These are phyloP conservation scores for Labeo catla DNA, from an alignment of 2,113 vertebrate species.

Conservation along the genomic window DNA sequence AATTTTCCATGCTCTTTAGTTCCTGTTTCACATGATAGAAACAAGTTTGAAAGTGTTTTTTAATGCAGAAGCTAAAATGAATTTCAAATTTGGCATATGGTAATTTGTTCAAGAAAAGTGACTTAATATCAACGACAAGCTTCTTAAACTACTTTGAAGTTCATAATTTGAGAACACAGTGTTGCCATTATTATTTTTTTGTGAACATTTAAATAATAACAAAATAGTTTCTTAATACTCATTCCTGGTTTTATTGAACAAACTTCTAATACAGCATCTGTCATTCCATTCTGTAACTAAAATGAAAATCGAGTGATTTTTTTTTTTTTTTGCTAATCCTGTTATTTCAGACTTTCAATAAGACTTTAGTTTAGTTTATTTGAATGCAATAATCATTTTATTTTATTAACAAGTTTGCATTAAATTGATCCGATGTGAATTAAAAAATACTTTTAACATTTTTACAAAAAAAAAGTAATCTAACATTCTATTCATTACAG, in stretches of 20 bases:
- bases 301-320: not conserved
- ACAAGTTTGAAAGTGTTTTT: not conserved
- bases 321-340: not conserved
- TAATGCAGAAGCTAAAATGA: not conserved
- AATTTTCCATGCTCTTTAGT: not conserved
- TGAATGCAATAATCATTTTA: no score
- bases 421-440: not conserved
- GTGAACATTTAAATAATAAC: not conserved
- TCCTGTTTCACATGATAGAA: not conserved
- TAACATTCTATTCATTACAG: not conserved
- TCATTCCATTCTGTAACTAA: not conserved
- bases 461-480: no score
- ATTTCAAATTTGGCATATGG: not conserved
- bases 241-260: not conserved
- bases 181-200: not conserved
- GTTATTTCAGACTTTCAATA: not conserved
- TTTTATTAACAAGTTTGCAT: not conserved
- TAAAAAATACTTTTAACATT: no score
- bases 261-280: not conserved
- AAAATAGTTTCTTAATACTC: not conserved
- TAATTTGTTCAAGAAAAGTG: not conserved
- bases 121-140: not conserved
- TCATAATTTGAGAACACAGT: not conserved
- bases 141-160: not conserved
- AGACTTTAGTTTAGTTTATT: no score